Evolutionary conservation across 2,113 vertebrate genomes (phyloP), one percentile per base, ranked within the genome.

Genomic region (Fukomys damarensis): DNA sequence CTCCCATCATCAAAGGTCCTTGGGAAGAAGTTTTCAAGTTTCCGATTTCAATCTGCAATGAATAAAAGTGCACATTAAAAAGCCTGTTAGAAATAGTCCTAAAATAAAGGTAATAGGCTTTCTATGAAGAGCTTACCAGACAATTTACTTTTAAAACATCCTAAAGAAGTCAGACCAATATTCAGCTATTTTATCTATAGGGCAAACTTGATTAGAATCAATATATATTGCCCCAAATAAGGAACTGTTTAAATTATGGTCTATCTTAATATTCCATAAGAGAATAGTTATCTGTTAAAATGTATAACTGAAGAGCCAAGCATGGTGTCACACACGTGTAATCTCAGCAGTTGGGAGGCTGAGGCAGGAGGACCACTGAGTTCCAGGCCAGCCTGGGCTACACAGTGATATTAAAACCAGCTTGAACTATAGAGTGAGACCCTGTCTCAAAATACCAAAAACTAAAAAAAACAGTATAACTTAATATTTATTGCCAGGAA

Each of bases 141-240:
- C 87, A 84, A 91, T 68, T 74, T 24, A 86, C 43, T 92, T 93
- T 30, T 89, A 95, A 88, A 70, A 88, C 22, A 95, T 83, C 52
- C 12, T 93, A 87, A 87, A 28, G 32, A 95, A 95, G 87, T 86
- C 41, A 93, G 32, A 52, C 70, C 88, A 95, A 93, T 79, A 89
- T 77, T 61, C 89, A 91, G 52, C n/a, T 74, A 46, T 85, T 91
- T 97, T 85, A 70, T 59, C 7, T 56, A 4, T 5, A 77, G 59
- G 77, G 41, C 90, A 91, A 88, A 80, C 63, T 72, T 52, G 7
- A 63, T 77, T 84, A 4, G n/a, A 83, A 84, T 84, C 46, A 79
- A 68, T 35, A 79, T 41, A 94, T 87, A 91, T 80, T 76, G 20
- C 28, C 35, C 54, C 28, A 96, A 89, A 85, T 85, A 94, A 89